Percentiles rank a stretch among this genome's conserved stretches.
These are phyloP conservation scores for Platygyra sinensis DNA, from an alignment of 64 coral and sea anemone genomes.

Conservation along the genomic window DNA sequence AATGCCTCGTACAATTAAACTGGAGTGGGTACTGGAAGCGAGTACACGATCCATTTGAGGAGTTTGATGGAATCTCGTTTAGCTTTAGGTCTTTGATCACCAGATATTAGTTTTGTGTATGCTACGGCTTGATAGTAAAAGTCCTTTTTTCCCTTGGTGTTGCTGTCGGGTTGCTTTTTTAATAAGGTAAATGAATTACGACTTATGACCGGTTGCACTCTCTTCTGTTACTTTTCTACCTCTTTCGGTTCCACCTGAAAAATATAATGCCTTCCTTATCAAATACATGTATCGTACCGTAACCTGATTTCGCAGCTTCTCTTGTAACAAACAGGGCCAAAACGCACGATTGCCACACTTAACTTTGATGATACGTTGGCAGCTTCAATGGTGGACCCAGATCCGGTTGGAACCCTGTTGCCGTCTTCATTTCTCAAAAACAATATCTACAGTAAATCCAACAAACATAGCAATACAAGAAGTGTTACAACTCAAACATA, in stretches of 20 bases:
- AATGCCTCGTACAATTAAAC: no score
- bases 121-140: no score
- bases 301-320: not conserved
- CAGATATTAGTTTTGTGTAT: no score
- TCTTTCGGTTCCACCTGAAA: constrained; percentile 8
- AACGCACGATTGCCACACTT: no score
- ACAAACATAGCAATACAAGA: not conserved
- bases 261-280: not conserved
- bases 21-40: no score
- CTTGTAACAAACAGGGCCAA: no score
- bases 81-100: no score
- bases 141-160: no score
- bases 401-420: not conserved
- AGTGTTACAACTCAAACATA: not conserved
- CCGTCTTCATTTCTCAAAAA: not conserved
- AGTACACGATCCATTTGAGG: no score
- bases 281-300: not conserved
- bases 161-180: no score
- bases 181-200: no score
- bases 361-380: not conserved
- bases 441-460: not conserved
- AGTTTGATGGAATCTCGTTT: no score
- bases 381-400: not conserved
- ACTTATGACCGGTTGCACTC: not conserved
- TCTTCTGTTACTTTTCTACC: not conserved